Evolutionary conservation across 2,797 vertebrate genomes (phyloP), one percentile per base, ranked within the genome.

Genomic region (Arnoldichthys spilopterus): DNA sequence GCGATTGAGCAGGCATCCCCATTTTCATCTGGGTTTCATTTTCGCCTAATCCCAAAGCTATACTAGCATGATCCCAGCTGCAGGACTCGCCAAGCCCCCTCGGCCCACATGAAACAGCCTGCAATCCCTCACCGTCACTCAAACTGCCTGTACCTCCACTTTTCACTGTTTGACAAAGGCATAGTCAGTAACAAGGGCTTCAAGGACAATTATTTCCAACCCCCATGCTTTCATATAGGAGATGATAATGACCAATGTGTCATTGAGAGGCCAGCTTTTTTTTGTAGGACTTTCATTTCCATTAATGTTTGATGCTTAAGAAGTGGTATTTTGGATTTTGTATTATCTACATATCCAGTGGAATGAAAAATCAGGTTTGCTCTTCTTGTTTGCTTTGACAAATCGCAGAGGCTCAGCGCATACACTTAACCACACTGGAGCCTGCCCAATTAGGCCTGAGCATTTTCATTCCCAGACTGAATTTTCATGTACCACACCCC

Each of bases 301-400:
- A 2, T 64, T 49, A 43, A 56, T 49, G 56, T 24, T 22, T 49
- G 6, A n/a, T 8, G 45, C 8, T 11, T 13, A 1, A 37, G 37
- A 45, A 16, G 8, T 51, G n/a, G 45, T 51, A 37, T 32, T 16
- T 74, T 16, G 34, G 15, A 34, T 34, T 54, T 34, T 70, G 1
- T 22, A 45, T 45, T 53, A 37, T 66, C 68, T 37, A 15, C 58
- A 22, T 73, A 62, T 69, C 18, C 24, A 72, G 20, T 13, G 28
- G 26, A 78, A 70, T 78, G 28, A 75, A 86, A 80, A 77, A 81
- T 81, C 3, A 78, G 86, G 72, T 87, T 85, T 88, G 88, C 88
- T 89, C 77, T 89, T 90, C 85, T 73, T 68, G 83, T 86, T 86
- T 80, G 81, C 77, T 84, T 82, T 37, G 84, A 90, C 87, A 87